Evolutionary conservation across 1,140 invertebrate genomes (phyloP).

Genomic region (Anastrepha obliqua): DNA sequence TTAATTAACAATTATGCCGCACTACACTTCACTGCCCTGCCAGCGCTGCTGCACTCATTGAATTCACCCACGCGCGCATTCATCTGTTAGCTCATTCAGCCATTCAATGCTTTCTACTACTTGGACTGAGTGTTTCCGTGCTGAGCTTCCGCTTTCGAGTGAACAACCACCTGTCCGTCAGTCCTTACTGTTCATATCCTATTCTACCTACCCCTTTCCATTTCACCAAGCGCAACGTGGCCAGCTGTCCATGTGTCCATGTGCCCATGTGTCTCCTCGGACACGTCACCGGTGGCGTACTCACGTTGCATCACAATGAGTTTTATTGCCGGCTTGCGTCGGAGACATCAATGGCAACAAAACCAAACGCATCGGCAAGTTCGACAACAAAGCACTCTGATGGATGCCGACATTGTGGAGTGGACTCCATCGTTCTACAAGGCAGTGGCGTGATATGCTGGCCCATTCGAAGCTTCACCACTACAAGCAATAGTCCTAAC

Average conservation of each 20-base stretch:
- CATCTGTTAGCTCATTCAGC: conserved; percentile 18
- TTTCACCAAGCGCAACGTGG: not conserved
- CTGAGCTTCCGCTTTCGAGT: conserved; percentile 19
- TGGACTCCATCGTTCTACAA: not conserved
- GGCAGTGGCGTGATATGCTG: not conserved
- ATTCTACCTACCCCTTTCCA: not conserved
- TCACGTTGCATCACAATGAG: conserved; percentile 19
- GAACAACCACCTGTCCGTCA: not conserved
- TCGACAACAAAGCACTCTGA: not conserved
- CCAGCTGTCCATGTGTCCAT: not conserved
- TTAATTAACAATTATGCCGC: conserved; percentile 42
- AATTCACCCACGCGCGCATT: not conserved
- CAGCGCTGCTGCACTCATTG: not conserved
- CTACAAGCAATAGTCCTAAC: not conserved
- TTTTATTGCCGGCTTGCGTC: not conserved
- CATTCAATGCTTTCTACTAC: conserved; percentile 23
- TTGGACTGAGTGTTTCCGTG: conserved; percentile 9
- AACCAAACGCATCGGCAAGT: not conserved
- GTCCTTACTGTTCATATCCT: not conserved
- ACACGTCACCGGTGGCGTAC: not conserved
- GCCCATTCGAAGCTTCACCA: not conserved
- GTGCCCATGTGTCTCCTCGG: not conserved
- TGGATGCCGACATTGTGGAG: not conserved
- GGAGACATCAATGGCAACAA: not conserved
- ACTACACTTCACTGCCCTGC: not conserved